Conservation (phyloP, 1,140 invertebrate species). For the Cardiocondyla obscurior region DNA sequence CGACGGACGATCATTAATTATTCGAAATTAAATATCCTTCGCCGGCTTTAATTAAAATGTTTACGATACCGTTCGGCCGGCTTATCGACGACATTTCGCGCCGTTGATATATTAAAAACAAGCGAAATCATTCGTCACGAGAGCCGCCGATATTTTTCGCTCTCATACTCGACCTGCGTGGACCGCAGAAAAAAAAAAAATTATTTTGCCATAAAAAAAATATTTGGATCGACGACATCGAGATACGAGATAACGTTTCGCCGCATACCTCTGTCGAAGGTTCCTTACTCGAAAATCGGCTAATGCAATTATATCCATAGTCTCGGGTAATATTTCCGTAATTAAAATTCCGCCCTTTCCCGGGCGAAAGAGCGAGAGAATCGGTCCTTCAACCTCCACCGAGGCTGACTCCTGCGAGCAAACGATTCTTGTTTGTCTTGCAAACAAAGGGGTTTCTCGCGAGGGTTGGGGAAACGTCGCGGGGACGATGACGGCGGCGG, state of each 20-base stretch:
- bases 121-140: slow-evolving; percentile 64
- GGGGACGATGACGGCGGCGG: slow-evolving; percentile 41
- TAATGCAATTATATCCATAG: slow-evolving; percentile 76
- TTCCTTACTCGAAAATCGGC: slow-evolving; percentile 66
- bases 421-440: slow-evolving; percentile 83
- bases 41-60: slow-evolving; percentile 81
- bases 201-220: background rate
- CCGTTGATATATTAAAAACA: slow-evolving; percentile 66
- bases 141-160: slow-evolving; percentile 11
- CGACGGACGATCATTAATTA: slow-evolving; percentile 79
- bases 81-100: slow-evolving; percentile 63
- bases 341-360: slow-evolving; percentile 81
- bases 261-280: background rate
- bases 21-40: slow-evolving; percentile 82
- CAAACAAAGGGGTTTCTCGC: slow-evolving; percentile 80
- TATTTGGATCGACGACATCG: background rate
- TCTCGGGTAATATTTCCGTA: slow-evolving; percentile 80
- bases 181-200: background rate
- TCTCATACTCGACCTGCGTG: background rate
- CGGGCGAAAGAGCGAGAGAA: background rate
- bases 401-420: slow-evolving; percentile 73
- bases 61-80: slow-evolving; percentile 73
- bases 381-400: slow-evolving; percentile 60
- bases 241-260: background rate
- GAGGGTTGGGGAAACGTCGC: slow-evolving; percentile 70